These are phyloP conservation scores for Phylloscopus whistleri DNA, from an alignment of 2,113 vertebrate species.

Conservation along the genomic window DNA sequence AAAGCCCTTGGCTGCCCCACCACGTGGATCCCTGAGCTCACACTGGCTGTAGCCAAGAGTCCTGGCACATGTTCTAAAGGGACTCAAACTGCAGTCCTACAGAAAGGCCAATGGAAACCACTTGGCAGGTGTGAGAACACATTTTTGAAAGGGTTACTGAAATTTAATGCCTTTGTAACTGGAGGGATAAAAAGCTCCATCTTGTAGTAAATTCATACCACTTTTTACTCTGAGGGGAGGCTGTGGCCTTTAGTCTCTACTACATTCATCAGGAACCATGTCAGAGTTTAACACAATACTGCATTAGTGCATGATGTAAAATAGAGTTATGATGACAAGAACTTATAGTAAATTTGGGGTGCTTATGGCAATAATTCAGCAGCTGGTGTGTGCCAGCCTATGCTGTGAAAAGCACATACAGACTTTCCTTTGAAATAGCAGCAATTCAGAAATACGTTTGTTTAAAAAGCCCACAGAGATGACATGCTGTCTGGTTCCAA, in stretches of 20 bases:
- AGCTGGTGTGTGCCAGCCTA: neutral
- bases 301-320: neutral
- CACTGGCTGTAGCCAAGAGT: neutral
- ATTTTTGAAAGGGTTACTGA: neutral
- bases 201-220: neutral
- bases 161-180: neutral
- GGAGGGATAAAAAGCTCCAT: neutral
- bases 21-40: neutral
- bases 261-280: neutral
- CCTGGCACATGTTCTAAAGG: neutral
- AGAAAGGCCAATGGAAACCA: neutral
- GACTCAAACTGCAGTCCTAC: neutral
- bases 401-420: neutral
- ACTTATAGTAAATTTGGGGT: neutral
- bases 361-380: neutral
- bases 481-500: neutral
- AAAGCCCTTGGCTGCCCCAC: neutral
- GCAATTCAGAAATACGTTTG: neutral
- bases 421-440: neutral
- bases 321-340: neutral
- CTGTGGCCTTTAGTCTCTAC: neutral
- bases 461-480: neutral
- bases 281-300: neutral
- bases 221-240: neutral
- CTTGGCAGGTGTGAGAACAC: fast-evolving